A percentile compares a stretch with the other conserved stretches of the same genome.
phyloP scores from a whole-genome alignment of 2,888 invertebrate genomes.

The Leucophenga maculata region DNA sequence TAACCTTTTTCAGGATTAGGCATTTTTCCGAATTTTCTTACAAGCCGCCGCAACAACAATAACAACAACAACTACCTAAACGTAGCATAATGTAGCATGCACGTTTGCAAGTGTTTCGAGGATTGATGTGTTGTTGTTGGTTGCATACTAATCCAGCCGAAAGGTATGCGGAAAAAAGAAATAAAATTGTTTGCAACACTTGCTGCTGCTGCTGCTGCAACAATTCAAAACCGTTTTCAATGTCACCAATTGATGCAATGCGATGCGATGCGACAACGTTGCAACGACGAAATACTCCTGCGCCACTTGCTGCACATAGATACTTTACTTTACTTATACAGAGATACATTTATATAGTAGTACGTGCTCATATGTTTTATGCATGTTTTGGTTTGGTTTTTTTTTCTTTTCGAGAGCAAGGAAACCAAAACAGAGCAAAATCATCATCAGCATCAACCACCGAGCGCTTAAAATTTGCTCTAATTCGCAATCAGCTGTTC shows the following conservation, averaged over 20 bases:
- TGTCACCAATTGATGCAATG: slow-evolving; percentile 62
- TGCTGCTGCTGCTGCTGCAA: slow-evolving; percentile 34
- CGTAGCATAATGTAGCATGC: too few species aligned
- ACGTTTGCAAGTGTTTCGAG: too few species aligned
- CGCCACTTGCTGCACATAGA: slow-evolving; percentile 34
- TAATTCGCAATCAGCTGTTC: slow-evolving; percentile 66
- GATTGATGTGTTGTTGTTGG: background rate
- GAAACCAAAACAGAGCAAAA: slow-evolving; percentile 1
- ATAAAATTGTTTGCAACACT: background rate
- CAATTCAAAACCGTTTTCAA: slow-evolving; percentile 52
- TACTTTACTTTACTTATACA: slow-evolving; percentile 53
- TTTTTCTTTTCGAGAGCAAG: too few species aligned
- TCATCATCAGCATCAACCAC: slow-evolving; percentile 11
- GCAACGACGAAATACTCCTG: slow-evolving; percentile 37
- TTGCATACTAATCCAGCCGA: too few species aligned
- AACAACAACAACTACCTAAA: too few species aligned
- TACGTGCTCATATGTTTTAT: slow-evolving; percentile 2
- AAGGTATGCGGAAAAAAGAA: too few species aligned
- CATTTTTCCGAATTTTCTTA: too few species aligned
- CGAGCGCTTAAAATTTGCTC: slow-evolving; percentile 53
- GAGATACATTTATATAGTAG: slow-evolving; percentile 30
- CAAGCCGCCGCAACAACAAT: too few species aligned
- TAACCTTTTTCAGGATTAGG: too few species aligned
- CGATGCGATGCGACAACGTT: slow-evolving; percentile 58
- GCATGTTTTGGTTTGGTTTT: background rate